Percentiles rank a stretch among this genome's conserved stretches.
Evolutionary conservation across 2,888 invertebrate species (phyloP).

Genomic region (Watsonalla cultraria): DNA sequence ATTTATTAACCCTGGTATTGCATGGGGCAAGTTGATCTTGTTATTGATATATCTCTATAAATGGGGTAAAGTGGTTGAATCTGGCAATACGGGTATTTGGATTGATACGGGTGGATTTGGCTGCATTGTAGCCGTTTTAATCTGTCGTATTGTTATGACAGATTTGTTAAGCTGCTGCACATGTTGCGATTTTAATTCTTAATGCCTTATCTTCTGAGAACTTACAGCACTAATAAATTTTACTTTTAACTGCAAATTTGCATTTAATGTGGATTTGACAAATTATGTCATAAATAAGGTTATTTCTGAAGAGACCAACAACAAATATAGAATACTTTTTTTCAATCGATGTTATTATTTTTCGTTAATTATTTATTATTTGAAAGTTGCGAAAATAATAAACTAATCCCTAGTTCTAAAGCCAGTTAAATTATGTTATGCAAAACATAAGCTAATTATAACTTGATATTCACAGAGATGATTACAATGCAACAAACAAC

Average conservation of each 20-base stretch:
- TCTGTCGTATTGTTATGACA: conserved; percentile 37
- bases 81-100: conserved; percentile 61
- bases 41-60: conserved; percentile 76
- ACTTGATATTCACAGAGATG: conserved; percentile 5
- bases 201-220: too few relatives aligned
- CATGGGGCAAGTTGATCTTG: conserved; percentile 56
- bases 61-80: conserved; percentile 69
- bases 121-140: conserved; percentile 23
- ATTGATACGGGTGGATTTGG: conserved; percentile 68
- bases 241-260: conserved; percentile 7
- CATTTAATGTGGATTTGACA: too few relatives aligned
- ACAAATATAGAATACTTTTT: too few relatives aligned
- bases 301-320: too few relatives aligned
- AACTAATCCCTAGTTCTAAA: too few relatives aligned
- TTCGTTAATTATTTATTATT: too few relatives aligned
- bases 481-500: conserved; percentile 4
- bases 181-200: neutral
- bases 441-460: neutral
- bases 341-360: too few relatives aligned
- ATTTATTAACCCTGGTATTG: conserved; percentile 46
- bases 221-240: too few relatives aligned
- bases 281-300: too few relatives aligned
- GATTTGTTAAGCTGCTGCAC: conserved; percentile 36
- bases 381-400: too few relatives aligned
- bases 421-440: too few relatives aligned